Evolutionary conservation across 2,797 vertebrate species (phyloP).

Genomic region (Meda fulgida): DNA sequence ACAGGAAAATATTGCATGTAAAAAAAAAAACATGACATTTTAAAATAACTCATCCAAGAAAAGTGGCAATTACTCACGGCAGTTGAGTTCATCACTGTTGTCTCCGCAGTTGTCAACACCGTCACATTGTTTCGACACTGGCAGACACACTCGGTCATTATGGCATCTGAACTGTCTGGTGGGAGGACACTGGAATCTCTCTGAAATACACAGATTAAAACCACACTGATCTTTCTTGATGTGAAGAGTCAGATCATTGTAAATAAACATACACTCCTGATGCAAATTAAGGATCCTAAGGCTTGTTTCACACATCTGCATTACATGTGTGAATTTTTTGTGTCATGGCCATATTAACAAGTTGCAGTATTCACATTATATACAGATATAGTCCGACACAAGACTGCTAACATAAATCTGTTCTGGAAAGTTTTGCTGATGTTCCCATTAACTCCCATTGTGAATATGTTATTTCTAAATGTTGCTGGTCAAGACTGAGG

Average conservation of each 20-base stretch:
- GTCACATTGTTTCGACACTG: conserved; percentile 87
- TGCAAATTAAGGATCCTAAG: neutral
- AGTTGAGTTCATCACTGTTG: conserved; percentile 89
- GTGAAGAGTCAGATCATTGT: neutral
- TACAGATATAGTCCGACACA: neutral
- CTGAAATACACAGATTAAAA: conserved; percentile 62
- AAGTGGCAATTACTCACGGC: conserved; percentile 79
- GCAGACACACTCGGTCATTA: conserved; percentile 91
- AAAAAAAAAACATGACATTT: neutral
- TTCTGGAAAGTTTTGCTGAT: neutral
- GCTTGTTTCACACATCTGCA: neutral
- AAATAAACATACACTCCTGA: neutral
- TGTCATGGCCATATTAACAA: neutral
- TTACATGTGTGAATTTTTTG: neutral
- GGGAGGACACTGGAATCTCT: conserved; percentile 90
- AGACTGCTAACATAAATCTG: neutral
- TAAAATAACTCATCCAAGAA: neutral
- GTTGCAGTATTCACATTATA: neutral
- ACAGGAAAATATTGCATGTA: neutral
- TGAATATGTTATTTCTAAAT: neutral
- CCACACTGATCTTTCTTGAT: neutral
- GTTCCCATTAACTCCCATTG: neutral
- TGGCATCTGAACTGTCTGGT: conserved; percentile 92
- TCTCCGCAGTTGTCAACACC: conserved; percentile 92
- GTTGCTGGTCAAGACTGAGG: neutral